Conservation (phyloP, 2,797 vertebrate species). For the Glyptemys insculpta region DNA sequence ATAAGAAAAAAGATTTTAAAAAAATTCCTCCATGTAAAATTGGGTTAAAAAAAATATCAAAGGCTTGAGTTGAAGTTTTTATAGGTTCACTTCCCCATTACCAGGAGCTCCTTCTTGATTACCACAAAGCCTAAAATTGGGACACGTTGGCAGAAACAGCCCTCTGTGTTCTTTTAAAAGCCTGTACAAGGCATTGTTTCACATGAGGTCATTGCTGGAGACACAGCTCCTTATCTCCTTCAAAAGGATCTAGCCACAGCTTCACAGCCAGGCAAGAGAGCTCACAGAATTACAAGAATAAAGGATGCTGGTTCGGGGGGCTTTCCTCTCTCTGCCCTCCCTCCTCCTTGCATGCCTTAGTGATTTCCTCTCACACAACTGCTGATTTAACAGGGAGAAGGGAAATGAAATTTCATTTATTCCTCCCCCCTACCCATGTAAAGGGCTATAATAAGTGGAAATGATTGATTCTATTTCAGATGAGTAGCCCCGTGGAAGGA, state of each 20-base stretch:
- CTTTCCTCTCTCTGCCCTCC: neutral
- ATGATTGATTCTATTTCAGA: neutral
- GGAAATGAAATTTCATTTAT: neutral
- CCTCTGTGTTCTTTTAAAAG: neutral
- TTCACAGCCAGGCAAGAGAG: neutral
- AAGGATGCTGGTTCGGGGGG: neutral
- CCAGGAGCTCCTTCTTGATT: neutral
- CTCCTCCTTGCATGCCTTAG: neutral
- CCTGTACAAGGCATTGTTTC: neutral
- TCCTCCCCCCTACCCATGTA: rapidly evolving
- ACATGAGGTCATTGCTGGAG: neutral
- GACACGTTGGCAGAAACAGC: neutral
- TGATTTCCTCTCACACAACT: neutral
- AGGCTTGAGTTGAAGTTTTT: neutral
- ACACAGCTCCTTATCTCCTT: neutral
- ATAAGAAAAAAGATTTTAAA: neutral
- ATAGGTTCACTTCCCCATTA: neutral
- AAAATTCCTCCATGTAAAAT: neutral
- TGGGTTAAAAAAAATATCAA: neutral
- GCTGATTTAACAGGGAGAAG: neutral
- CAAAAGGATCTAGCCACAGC: neutral
- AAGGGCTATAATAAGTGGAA: neutral
- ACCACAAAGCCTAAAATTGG: rapidly evolving
- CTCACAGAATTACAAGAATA: neutral
- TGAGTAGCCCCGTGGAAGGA: neutral